A percentile compares a stretch with the other conserved stretches of the same genome.
Evolutionary conservation across 2,113 vertebrate species (phyloP).

Genomic region (Actenoides hombroni): DNA sequence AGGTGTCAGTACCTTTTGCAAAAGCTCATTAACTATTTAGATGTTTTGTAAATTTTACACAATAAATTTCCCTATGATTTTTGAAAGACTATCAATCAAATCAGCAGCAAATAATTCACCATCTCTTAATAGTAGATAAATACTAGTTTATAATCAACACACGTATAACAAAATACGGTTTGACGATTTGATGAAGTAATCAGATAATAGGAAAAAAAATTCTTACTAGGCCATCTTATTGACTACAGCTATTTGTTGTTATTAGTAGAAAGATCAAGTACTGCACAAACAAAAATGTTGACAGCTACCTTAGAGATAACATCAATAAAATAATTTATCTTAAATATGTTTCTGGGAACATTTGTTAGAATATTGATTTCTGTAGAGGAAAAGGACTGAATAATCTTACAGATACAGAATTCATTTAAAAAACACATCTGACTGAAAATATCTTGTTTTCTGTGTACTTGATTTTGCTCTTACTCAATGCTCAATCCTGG

Average conservation of each 20-base stretch:
- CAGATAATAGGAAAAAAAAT: neutral
- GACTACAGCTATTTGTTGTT: neutral
- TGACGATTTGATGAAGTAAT: neutral
- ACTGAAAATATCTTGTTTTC: neutral
- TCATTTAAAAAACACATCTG: neutral
- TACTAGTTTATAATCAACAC: slow-evolving; percentile 17
- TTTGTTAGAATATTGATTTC: neutral
- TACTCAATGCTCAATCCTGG: neutral
- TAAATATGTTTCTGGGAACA: neutral
- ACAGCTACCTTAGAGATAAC: neutral
- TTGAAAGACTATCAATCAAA: slow-evolving; percentile 39
- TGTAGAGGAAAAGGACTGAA: neutral
- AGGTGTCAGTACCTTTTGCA: neutral
- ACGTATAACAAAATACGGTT: neutral
- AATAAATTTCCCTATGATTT: slow-evolving; percentile 34
- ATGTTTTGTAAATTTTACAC: neutral
- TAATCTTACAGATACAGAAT: neutral
- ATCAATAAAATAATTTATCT: neutral
- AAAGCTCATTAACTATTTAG: neutral
- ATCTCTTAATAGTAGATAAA: slow-evolving; percentile 39
- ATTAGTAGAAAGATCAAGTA: neutral
- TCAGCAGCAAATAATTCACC: slow-evolving; percentile 24
- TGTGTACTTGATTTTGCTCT: neutral
- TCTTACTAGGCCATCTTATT: neutral
- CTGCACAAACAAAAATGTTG: neutral